Conservation (phyloP, 2,113 vertebrate species). For the Corythaixoides concolor region DNA sequence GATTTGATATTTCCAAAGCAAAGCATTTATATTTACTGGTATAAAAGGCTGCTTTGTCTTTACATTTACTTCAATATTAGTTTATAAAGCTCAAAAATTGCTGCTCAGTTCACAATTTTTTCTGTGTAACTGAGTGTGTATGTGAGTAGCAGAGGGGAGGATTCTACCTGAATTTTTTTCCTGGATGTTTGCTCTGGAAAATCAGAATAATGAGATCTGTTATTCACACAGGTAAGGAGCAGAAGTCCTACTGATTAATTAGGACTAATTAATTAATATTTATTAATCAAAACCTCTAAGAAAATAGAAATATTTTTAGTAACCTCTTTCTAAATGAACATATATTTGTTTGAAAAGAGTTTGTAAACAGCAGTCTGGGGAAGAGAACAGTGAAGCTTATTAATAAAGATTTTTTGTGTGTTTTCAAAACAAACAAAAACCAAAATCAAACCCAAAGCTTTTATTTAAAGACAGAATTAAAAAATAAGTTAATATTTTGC, state of each 20-base stretch:
- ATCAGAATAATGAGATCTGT: background rate
- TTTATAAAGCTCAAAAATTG: background rate
- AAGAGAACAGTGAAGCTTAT: background rate
- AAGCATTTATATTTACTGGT: background rate
- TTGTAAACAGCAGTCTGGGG: background rate
- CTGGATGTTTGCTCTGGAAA: background rate
- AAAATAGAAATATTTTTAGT: background rate
- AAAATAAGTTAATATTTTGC: slow-evolving; percentile 70
- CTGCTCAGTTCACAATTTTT: background rate
- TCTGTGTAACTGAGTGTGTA: background rate
- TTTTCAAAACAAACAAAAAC: slow-evolving; percentile 59
- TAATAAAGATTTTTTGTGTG: background rate
- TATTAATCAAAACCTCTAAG: background rate
- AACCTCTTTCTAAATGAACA: background rate
- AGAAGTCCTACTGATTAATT: background rate
- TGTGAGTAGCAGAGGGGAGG: background rate
- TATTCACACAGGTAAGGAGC: background rate
- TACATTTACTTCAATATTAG: background rate
- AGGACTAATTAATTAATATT: background rate
- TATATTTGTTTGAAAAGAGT: background rate
- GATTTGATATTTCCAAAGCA: background rate
- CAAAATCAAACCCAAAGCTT: slow-evolving; percentile 53
- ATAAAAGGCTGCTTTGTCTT: background rate
- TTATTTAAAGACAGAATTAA: slow-evolving; percentile 78
- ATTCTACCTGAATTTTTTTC: background rate